Percentiles rank a stretch among this genome's conserved stretches.
Conservation (phyloP, 2,888 invertebrate species). For the Pseudanteris insignis region DNA sequence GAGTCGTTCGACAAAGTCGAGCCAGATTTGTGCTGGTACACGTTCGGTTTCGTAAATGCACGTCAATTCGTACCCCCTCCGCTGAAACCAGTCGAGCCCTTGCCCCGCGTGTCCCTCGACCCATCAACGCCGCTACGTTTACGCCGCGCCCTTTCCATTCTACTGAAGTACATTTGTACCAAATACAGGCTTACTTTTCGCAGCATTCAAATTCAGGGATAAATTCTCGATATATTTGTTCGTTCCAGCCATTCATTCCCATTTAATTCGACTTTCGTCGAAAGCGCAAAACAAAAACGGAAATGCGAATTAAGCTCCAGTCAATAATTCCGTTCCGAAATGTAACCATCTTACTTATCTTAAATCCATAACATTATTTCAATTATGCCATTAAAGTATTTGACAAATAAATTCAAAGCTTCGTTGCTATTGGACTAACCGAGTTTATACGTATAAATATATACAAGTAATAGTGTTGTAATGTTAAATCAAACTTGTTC, state of each 20-base stretch:
- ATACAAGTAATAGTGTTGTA: too few species aligned
- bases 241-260: slow-evolving; percentile 31
- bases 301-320: not conserved
- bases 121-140: slow-evolving; percentile 42
- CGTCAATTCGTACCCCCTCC: slow-evolving; percentile 54
- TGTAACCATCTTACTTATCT: too few species aligned
- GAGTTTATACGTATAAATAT: too few species aligned
- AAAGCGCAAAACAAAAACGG: slow-evolving; percentile 10
- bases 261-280: slow-evolving; percentile 35
- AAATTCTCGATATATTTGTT: slow-evolving; percentile 17
- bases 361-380: too few species aligned
- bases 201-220: slow-evolving; percentile 26
- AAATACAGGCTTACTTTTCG: slow-evolving; percentile 41
- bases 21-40: slow-evolving; percentile 46
- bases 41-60: slow-evolving; percentile 55
- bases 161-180: slow-evolving; percentile 47
- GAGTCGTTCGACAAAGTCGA: slow-evolving; percentile 50
- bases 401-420: too few species aligned
- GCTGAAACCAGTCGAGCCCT: too few species aligned
- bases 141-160: slow-evolving; percentile 46
- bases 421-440: too few species aligned
- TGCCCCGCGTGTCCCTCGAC: too few species aligned
- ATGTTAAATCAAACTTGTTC: too few species aligned
- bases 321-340: too few species aligned
- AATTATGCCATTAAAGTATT: too few species aligned